Evolutionary conservation across 2,113 vertebrate genomes (phyloP).

Genomic region (Myrmecobius fasciatus): DNA sequence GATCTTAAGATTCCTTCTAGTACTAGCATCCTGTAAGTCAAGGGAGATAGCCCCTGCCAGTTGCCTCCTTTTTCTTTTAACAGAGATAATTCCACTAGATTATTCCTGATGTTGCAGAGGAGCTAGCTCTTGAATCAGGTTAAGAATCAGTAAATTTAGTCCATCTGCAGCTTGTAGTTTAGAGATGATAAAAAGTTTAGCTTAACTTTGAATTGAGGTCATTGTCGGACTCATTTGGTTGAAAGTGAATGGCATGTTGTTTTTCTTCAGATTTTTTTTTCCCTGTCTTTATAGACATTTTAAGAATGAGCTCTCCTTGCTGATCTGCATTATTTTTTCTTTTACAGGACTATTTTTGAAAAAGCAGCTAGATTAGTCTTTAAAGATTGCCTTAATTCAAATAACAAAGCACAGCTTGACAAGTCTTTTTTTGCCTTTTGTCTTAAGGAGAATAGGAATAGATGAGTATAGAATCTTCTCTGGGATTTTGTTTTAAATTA

Average conservation of each 20-base stretch:
- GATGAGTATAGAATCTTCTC: not conserved
- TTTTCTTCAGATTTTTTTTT: not conserved
- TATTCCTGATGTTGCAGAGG: not conserved
- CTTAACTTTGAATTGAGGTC: not conserved
- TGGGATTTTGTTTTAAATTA: conserved; percentile 25
- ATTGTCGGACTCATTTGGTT: not conserved
- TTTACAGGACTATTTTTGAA: not conserved
- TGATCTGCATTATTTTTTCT: not conserved
- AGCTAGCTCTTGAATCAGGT: not conserved
- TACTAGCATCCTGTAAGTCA: not conserved
- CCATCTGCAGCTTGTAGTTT: not conserved
- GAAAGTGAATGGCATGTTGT: not conserved
- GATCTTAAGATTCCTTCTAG: not conserved
- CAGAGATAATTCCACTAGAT: not conserved
- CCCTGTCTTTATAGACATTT: not conserved
- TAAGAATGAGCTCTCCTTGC: not conserved
- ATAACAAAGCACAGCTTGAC: conserved; percentile 1
- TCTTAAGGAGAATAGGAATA: not conserved
- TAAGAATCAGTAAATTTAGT: not conserved
- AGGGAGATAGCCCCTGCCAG: not conserved
- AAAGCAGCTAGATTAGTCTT: not conserved
- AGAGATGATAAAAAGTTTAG: not conserved
- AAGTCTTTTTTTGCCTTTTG: not conserved
- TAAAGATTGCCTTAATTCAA: not conserved
- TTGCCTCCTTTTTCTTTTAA: not conserved